A percentile compares a stretch with the other conserved stretches of the same genome.
Evolutionary conservation across 2,113 vertebrate species (phyloP).

Genomic region (Physeter macrocephalus): DNA sequence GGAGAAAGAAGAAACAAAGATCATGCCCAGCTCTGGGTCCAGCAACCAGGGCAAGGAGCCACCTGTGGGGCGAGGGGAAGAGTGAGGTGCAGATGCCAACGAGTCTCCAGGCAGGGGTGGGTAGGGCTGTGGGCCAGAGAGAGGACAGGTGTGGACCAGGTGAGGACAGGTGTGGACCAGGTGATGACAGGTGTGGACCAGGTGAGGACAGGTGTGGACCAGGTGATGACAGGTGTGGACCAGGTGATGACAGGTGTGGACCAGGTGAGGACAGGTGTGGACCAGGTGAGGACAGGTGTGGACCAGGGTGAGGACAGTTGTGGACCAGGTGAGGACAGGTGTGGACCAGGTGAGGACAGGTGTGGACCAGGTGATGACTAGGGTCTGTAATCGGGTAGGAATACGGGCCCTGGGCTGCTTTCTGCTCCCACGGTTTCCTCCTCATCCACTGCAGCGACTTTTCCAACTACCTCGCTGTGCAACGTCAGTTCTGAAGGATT

Average conservation of each 20-base stretch:
- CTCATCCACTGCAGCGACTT: fast-evolving
- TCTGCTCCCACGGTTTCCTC: fast-evolving
- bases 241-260: too few relatives aligned
- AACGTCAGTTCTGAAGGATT: fast-evolving
- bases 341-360: too few relatives aligned
- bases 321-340: too few relatives aligned
- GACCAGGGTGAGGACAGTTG: too few relatives aligned
- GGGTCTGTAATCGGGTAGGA: too few relatives aligned
- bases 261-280: too few relatives aligned
- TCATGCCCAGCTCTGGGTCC: fast-evolving
- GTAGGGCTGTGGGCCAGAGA: background rate
- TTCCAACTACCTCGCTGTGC: fast-evolving
- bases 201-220: too few relatives aligned
- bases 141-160: background rate
- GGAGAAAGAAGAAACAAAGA: fast-evolving
- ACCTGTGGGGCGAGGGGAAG: fast-evolving
- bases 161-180: too few relatives aligned
- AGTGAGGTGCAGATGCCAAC: background rate
- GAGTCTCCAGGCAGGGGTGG: fast-evolving
- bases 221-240: too few relatives aligned
- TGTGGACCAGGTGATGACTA: too few relatives aligned
- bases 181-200: too few relatives aligned
- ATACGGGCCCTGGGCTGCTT: background rate
- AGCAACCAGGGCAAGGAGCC: fast-evolving
- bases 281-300: too few relatives aligned